Base-by-base conservation (phyloP, 2,113 vertebrate species). In the Semnornis frantzii region DNA sequence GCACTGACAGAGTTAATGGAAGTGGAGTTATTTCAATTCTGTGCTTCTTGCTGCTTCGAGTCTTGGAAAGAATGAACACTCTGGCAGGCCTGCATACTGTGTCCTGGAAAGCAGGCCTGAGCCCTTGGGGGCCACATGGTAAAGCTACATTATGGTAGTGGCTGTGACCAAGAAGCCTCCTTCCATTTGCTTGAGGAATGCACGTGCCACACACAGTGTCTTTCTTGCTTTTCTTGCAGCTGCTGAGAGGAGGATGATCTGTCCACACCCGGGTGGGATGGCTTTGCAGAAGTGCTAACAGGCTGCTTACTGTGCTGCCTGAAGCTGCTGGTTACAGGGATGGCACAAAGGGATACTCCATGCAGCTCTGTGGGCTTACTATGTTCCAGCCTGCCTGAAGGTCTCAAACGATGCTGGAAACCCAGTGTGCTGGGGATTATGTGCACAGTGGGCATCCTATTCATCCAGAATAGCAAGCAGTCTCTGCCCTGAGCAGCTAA, bases 91-190 rank as follows among this genome's bases (percentile, higher is more conserved):
- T 80, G 25, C 0, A 0, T 76, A 82, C 80, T 16, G n/a, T 82
- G 83, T 72, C 85, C 90, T 95, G 93, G 87, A 96, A 90, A 94
- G 92, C 87, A 66, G 66, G 34, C 93, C 81, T 8, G 4, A 90
- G 70, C 80, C 82, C 65, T 81, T 65, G 62, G 91, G 82, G 54
- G 76, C 42, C 3, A 0, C 80, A 75, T 1, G 5, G 80, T 60
- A 33, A 34, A 88, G 48, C 87, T 65, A 24, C 34, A 0, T 34
- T 33, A 17, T 37, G 70, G 28, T 57, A 55, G 76, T 84, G 82
- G 70, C 94, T 88, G 74, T 94, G 82, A 57, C 5, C 3, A 62
- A 50, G 62, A 88, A 65, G 58, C 63, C 25, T 85, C 73, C n/a
- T 90, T 74, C 69, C 4, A 0, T 50, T 62, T 57, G 37, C 50